Evolutionary conservation across 2,113 vertebrate species (phyloP).

Genomic region (Vicugna pacos): DNA sequence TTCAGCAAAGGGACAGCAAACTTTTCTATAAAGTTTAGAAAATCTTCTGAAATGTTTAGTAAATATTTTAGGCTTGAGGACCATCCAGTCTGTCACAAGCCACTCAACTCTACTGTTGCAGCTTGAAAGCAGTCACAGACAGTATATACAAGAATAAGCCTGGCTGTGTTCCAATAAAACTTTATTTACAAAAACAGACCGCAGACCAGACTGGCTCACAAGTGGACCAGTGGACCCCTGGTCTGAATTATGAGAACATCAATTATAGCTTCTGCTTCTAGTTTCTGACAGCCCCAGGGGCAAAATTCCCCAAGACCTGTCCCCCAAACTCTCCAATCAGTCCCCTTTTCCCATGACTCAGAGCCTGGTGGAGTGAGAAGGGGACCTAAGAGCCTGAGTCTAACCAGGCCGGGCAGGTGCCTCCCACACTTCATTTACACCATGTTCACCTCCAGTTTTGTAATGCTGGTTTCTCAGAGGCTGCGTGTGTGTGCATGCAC

Average conservation of each 20-base stretch:
- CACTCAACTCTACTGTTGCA: neutral
- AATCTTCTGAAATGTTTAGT: slow-evolving; percentile 18
- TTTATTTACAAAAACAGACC: slow-evolving; percentile 1
- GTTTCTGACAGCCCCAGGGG: neutral
- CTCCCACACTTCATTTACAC: neutral
- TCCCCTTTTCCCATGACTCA: neutral
- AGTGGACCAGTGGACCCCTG: neutral
- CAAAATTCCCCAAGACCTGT: neutral
- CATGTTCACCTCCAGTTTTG: neutral
- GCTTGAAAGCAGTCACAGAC: neutral
- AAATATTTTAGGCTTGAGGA: neutral
- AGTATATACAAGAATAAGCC: accelerated
- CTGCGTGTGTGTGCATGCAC: neutral
- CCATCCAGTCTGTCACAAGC: neutral
- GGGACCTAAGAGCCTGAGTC: neutral
- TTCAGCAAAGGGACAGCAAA: slow-evolving; percentile 15
- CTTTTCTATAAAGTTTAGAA: neutral
- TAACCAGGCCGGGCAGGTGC: neutral
- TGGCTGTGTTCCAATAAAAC: neutral
- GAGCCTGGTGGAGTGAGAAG: neutral
- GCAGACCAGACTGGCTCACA: neutral
- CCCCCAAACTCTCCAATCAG: neutral
- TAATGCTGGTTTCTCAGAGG: neutral
- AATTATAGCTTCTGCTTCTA: neutral
- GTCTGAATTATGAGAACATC: neutral